Conservation (phyloP, 2,797 vertebrate species). For the Discoglossus pictus region DNA sequence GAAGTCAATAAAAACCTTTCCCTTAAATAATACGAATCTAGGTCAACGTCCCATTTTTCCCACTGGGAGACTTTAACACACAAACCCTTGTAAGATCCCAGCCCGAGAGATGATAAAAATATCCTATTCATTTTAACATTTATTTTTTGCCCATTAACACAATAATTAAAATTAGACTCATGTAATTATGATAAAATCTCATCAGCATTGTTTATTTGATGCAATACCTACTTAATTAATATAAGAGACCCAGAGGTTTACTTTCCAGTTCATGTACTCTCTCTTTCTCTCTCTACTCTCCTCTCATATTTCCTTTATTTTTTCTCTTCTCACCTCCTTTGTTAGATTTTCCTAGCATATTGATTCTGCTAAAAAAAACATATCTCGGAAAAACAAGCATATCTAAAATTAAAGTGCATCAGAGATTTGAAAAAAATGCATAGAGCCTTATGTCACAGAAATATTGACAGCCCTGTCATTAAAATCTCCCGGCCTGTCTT, state of each 20-base stretch:
- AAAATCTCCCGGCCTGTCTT: conserved; percentile 61
- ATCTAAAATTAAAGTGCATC: conserved; percentile 52
- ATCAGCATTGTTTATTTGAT: conserved; percentile 7
- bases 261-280: conserved; percentile 1
- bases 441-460: conserved; percentile 52
- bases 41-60: no score
- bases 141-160: background rate
- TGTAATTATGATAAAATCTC: conserved; percentile 16
- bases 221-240: conserved; percentile 22
- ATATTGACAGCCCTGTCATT: conserved; percentile 65
- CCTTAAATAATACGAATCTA: no score
- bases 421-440: conserved; percentile 57
- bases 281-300: conserved; percentile 31
- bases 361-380: conserved; percentile 52
- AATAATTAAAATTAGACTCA: conserved; percentile 5
- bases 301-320: background rate
- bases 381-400: conserved; percentile 50
- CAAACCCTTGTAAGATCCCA: no score
- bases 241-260: background rate
- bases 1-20: conserved; percentile 42
- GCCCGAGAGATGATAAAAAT: no score
- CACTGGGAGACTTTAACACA: no score
- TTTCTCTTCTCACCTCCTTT: background rate
- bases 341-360: conserved; percentile 33
- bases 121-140: conserved; percentile 3